phyloP scores from a whole-genome alignment of 2,888 invertebrate species.

The Stratiomys singularior region DNA sequence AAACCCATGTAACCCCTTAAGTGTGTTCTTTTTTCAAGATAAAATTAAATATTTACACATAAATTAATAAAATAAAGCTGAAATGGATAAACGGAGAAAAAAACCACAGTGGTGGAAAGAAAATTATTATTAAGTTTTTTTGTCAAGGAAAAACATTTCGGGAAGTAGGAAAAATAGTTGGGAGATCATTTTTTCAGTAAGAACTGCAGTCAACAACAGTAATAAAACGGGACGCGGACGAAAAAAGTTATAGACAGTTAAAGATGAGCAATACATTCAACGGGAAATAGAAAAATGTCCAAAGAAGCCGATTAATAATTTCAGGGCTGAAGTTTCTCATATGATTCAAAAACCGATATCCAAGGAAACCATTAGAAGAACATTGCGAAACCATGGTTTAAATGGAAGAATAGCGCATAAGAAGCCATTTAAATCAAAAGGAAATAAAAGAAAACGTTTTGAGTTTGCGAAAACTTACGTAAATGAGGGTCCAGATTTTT shows the following conservation, averaged over 20 bases:
- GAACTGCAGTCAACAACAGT: slow-evolving; percentile 8
- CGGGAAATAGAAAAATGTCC: slow-evolving; percentile 20
- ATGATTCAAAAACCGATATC: too few species aligned
- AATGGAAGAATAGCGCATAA: too few species aligned
- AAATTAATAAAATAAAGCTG: slow-evolving; percentile 14
- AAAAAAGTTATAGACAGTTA: neutral
- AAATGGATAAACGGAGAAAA: slow-evolving; percentile 19
- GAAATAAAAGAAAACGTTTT: too few species aligned
- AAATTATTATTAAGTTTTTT: too few species aligned
- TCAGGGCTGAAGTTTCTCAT: slow-evolving; percentile 37
- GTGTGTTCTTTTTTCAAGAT: neutral
- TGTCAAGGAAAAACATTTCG: slow-evolving; percentile 37
- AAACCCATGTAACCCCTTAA: too few species aligned
- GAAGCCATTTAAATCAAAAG: too few species aligned
- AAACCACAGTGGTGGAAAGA: slow-evolving; percentile 36
- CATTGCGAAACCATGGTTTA: too few species aligned
- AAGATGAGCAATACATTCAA: slow-evolving; percentile 26
- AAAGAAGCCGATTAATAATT: slow-evolving; percentile 32
- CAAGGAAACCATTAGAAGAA: too few species aligned
- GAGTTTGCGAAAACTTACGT: too few species aligned
- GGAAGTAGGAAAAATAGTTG: slow-evolving; percentile 29
- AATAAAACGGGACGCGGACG: slow-evolving; percentile 31
- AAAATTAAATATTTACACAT: neutral
- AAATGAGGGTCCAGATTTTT: too few species aligned
- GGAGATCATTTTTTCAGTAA: slow-evolving; percentile 23